These are phyloP conservation scores for Antheraea pernyi DNA, from an alignment of 1,140 invertebrate genomes.

Conservation along the genomic window DNA sequence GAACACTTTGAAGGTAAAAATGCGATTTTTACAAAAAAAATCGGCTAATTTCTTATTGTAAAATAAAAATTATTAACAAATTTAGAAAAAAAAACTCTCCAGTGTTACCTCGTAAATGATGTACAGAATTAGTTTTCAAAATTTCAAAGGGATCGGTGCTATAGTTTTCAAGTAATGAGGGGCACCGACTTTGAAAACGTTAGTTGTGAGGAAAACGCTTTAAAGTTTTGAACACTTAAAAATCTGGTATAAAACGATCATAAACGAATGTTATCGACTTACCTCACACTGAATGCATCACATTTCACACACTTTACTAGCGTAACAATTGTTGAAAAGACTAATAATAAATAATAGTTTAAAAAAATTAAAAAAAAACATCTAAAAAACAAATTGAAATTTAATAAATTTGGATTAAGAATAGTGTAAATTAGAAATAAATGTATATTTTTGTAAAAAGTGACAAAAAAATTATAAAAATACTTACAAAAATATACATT, in stretches of 20 bases:
- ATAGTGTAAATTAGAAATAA: no score
- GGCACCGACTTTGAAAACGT: constrained; percentile 19
- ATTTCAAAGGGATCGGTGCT: constrained; percentile 14
- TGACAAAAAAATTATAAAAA: no score
- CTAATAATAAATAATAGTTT: no score
- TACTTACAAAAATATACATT: no score
- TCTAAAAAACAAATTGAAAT: no score
- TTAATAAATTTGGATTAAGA: no score
- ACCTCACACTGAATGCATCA: constrained; percentile 14
- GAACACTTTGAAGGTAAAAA: constrained; percentile 12
- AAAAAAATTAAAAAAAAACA: no score
- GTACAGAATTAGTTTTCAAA: constrained; percentile 16
- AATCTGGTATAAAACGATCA: constrained; percentile 8
- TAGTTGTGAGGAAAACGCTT: constrained; percentile 17
- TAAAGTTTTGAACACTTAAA: constrained; percentile 17
- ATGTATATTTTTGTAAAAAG: no score
- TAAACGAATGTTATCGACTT: constrained; percentile 3
- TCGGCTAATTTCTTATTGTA: constrained; percentile 9
- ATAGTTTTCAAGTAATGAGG: constrained; percentile 18
- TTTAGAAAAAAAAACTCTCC: constrained; percentile 14
- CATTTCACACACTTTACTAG: constrained; percentile 11
- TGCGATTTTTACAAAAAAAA: constrained; percentile 14
- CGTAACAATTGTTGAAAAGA: background rate
- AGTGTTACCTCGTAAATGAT: constrained; percentile 18
- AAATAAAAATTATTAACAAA: constrained; percentile 19